phyloP scores from a whole-genome alignment of 2,113 vertebrate species.

The Delphinapterus leucas region DNA sequence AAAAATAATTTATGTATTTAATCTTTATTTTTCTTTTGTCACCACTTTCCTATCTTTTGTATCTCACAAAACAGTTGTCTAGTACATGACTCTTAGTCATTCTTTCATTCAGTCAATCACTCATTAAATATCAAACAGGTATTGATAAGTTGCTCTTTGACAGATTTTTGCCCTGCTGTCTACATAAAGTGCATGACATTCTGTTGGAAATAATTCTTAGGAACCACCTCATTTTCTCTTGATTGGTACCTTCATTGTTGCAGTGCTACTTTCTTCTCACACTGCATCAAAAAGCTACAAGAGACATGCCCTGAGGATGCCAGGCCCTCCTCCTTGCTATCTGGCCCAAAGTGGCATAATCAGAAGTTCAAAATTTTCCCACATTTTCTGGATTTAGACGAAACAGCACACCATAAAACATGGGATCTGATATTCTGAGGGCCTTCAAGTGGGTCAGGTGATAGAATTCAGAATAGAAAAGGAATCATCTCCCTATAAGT shows the following conservation, averaged over 20 bases:
- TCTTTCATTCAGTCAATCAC: background rate
- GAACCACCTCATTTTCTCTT: background rate
- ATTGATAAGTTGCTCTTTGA: background rate
- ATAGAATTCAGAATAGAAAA: background rate
- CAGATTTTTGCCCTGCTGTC: background rate
- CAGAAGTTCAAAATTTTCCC: background rate
- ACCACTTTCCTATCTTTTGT: background rate
- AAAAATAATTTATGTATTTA: background rate
- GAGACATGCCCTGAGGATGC: rapidly evolving
- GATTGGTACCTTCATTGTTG: background rate
- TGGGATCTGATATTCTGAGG: background rate
- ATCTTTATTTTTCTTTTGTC: background rate
- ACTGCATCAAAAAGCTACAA: background rate
- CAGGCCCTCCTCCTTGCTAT: background rate
- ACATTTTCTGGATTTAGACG: background rate
- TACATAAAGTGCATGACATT: background rate
- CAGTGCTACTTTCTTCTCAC: background rate
- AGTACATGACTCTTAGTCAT: background rate
- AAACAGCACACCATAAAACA: background rate
- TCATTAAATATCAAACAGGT: background rate
- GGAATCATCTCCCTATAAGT: background rate
- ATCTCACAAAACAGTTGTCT: background rate
- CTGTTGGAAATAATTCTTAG: background rate
- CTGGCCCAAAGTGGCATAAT: background rate
- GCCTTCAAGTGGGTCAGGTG: background rate